Conservation (phyloP, 2,797 vertebrate species). For the Sebastes iracundus region DNA sequence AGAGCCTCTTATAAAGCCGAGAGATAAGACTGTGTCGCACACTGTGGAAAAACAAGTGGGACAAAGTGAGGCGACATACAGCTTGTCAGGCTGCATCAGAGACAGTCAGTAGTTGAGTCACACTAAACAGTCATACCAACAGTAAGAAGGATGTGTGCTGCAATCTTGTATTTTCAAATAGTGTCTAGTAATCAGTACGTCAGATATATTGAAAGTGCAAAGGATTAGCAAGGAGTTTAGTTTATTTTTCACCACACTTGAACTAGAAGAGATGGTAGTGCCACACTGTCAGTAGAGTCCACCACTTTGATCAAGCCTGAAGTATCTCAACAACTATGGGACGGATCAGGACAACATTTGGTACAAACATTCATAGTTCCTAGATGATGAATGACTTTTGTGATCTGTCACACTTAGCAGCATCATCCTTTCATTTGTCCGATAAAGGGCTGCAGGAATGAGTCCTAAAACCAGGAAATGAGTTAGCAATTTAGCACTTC, state of each 20-base stretch:
- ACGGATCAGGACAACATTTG: background rate
- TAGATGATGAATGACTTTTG: background rate
- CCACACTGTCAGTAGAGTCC: background rate
- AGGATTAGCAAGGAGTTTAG: background rate
- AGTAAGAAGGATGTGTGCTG: background rate
- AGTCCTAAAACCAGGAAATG: too few relatives aligned
- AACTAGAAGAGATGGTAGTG: background rate
- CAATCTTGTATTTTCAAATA: background rate
- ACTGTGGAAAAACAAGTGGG: constrained; percentile 40
- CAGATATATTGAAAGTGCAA: background rate
- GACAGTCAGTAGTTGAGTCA: constrained; percentile 41
- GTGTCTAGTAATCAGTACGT: background rate
- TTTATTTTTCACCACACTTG: background rate
- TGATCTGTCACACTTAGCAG: too few relatives aligned
- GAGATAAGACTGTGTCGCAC: constrained; percentile 30
- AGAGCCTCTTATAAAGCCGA: constrained; percentile 3
- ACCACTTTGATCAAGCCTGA: background rate
- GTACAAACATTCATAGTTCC: background rate
- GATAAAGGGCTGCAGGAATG: too few relatives aligned
- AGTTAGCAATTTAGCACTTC: too few relatives aligned
- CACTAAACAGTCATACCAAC: constrained; percentile 27
- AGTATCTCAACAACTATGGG: background rate
- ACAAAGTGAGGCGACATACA: constrained; percentile 41
- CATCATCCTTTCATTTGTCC: too few relatives aligned
- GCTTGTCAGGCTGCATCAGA: constrained; percentile 43